These are phyloP conservation scores for Saccostrea cuccullata DNA, from an alignment of 1,140 invertebrate species.

Conservation along the genomic window DNA sequence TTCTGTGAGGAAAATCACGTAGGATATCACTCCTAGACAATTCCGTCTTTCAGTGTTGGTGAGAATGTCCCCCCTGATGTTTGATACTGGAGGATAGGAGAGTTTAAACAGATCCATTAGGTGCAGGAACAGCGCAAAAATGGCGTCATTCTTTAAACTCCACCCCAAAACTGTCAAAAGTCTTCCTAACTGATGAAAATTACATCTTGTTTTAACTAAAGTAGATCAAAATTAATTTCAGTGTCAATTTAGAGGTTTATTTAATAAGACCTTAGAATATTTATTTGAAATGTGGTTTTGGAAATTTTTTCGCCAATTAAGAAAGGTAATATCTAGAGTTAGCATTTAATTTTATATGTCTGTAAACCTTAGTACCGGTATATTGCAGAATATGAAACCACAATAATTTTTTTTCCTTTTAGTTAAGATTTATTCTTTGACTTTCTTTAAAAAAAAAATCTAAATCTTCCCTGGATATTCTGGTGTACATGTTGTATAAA, in stretches of 20 bases:
- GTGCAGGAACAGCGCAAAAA: neutral
- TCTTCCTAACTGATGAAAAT: neutral
- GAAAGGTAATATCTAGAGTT: neutral
- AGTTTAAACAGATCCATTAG: neutral
- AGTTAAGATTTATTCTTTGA: no score
- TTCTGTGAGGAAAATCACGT: conserved; percentile 12
- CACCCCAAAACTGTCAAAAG: conserved; percentile 8
- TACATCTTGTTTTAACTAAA: neutral
- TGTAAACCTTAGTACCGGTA: no score
- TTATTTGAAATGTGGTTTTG: neutral
- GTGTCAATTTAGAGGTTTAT: neutral
- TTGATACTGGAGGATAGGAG: neutral
- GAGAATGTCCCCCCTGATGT: neutral
- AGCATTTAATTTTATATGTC: no score
- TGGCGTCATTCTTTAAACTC: neutral
- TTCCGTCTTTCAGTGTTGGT: neutral
- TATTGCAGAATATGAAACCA: no score
- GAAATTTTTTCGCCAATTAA: neutral
- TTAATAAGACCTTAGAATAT: neutral
- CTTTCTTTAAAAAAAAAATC: no score
- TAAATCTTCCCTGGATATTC: no score
- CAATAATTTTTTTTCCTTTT: no score
- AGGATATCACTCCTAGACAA: neutral
- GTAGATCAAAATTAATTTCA: neutral
- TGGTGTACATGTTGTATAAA: no score